Evolutionary conservation across 2,888 invertebrate genomes (phyloP), one percentile per base, ranked within the genome.

Genomic region (Machimus rusticus): DNA sequence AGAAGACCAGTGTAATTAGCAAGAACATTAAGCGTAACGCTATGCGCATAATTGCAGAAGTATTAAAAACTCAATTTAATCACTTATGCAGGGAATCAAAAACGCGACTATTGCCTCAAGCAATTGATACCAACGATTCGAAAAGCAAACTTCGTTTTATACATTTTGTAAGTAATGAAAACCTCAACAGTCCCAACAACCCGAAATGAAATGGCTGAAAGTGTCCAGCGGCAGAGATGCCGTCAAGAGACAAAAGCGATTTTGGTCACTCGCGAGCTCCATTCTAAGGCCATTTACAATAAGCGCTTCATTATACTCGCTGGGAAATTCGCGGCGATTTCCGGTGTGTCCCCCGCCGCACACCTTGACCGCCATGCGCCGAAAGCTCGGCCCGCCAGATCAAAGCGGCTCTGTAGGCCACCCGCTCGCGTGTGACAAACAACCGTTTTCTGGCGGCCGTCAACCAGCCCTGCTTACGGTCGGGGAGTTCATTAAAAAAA

Each of bases 301-400:
- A 28, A 66, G 66, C 66, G 66, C 66, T 66, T 76, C 76, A 37
- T 37, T 76, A 37, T 76, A 4, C 76, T 16, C 34, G 34, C 76
- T 76, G 76, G 76, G n/a, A n/a, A 76, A 12, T 76, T 37, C 37
- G n/a, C n/a, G 76, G 76, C 51, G 51, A 46, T 51, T 79, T 79
- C 51, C 28, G 79, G 23, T 14, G 51, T 2, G 16, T 19, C 3
- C 66, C 19, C 8, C 55, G 55, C 55, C 14, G 82, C 39, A 84
- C 57, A 66, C 82, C 82, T 84, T 84, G 82, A 84, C 82, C 57
- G 2, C 14, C 23, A n/a, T 39, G n/a, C 82, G 34, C 55, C 12
- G 4, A 81, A 28, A 81, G 55, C 34, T 55, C 51, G 55, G 31
- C 51, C n/a, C 51, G 55, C 16, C 28, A 81, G 46, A 82, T 57